Evolutionary conservation across 2,888 invertebrate genomes (phyloP).

Genomic region (Scaptomyza tumidula): DNA sequence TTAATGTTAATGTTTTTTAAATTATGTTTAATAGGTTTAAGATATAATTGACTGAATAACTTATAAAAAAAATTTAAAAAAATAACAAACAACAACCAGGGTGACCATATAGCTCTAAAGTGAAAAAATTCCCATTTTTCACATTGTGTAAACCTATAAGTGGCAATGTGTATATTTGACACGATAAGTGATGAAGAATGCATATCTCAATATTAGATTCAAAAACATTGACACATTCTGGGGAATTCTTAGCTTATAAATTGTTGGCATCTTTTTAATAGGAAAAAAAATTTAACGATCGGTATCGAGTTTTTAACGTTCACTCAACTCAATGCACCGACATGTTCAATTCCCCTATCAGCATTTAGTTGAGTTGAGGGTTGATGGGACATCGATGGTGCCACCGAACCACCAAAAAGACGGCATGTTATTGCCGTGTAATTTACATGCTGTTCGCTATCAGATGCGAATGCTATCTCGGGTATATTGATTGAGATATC

Average conservation of each 20-base stretch:
- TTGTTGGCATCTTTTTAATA: background rate
- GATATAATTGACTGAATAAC: no score
- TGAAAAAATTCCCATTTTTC: no score
- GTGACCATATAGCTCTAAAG: no score
- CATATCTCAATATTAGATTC: background rate
- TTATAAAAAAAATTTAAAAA: no score
- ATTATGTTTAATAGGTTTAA: no score
- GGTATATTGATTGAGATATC: constrained; percentile 42
- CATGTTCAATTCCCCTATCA: constrained; percentile 54
- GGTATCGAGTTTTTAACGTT: background rate
- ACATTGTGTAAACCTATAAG: no score
- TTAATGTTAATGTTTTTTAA: no score
- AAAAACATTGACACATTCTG: background rate
- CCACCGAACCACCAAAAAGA: constrained; percentile 25
- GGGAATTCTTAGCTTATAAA: background rate
- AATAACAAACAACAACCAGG: no score
- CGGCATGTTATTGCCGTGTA: constrained; percentile 69
- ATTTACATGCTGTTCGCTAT: constrained; percentile 73
- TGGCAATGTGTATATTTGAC: no score
- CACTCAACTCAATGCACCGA: constrained; percentile 39
- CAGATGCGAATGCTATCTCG: constrained; percentile 60
- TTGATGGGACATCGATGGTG: constrained; percentile 15
- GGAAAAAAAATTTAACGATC: constrained; percentile 15
- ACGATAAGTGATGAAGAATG: no score
- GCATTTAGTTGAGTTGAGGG: constrained; percentile 11